Evolutionary conservation across 1,140 invertebrate genomes (phyloP).

Genomic region (Babylonia areolata): DNA sequence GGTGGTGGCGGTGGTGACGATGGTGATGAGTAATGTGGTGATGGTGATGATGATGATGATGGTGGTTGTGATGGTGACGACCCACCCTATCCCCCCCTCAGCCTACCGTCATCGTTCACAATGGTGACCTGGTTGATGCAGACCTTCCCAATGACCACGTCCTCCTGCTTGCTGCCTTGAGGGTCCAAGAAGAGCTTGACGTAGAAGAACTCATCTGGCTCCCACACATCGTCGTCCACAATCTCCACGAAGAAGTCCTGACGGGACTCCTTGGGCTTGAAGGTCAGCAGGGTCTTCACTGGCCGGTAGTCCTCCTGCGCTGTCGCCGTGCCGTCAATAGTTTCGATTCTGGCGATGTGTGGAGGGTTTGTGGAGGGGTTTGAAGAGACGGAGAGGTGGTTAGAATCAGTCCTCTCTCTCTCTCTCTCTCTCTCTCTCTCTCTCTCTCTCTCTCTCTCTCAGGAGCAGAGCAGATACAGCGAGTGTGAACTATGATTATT

Average conservation of each 20-base stretch:
- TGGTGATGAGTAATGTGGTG: too few relatives aligned
- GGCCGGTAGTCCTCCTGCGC: conserved; percentile 79
- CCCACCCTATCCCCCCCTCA: too few relatives aligned
- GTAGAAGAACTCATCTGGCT: conserved; percentile 83
- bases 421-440: too few relatives aligned
- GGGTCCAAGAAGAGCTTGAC: conserved; percentile 78
- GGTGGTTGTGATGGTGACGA: too few relatives aligned
- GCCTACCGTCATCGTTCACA: conserved; percentile 81
- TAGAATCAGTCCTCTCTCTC: too few relatives aligned
- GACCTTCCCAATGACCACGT: conserved; percentile 75
- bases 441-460: too few relatives aligned
- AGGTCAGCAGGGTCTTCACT: conserved; percentile 79
- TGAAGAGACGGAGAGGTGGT: too few relatives aligned
- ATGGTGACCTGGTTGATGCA: conserved; percentile 83
- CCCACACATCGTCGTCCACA: conserved; percentile 82
- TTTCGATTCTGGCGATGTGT: conserved; percentile 78
- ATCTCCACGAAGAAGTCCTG: conserved; percentile 80
- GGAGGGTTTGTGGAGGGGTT: not conserved
- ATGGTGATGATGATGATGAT: too few relatives aligned
- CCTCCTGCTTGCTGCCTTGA: conserved; percentile 60
- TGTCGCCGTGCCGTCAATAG: conserved; percentile 81
- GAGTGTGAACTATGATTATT: too few relatives aligned
- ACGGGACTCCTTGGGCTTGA: conserved; percentile 78
- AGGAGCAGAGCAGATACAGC: too few relatives aligned
- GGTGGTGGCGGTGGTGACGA: too few relatives aligned